These are phyloP conservation scores for Eurypyga helias DNA, from an alignment of 2,113 vertebrate genomes.

Conservation along the genomic window DNA sequence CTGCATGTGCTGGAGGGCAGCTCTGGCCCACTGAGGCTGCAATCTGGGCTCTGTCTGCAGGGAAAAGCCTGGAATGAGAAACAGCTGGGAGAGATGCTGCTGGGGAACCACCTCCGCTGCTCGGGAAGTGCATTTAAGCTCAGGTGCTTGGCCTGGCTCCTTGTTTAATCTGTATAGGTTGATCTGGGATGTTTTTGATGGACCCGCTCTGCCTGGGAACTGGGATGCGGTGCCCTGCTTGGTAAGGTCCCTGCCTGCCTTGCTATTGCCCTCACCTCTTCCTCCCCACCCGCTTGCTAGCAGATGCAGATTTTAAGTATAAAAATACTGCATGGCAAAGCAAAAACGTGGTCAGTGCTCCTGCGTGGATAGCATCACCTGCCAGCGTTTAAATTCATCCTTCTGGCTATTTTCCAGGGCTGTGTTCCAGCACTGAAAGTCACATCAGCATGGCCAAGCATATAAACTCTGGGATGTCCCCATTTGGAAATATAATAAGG, in stretches of 20 bases:
- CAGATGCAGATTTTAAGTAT: not conserved
- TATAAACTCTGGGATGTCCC: not conserved
- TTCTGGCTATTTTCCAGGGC: not conserved
- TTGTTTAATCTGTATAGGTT: not conserved
- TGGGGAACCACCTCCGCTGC: not conserved
- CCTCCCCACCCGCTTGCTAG: not conserved
- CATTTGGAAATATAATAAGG: not conserved
- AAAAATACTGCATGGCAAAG: not conserved
- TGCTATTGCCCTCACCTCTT: not conserved
- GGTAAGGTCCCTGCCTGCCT: not conserved
- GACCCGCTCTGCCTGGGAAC: not conserved
- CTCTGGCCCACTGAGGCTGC: accelerated
- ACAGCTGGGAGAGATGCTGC: not conserved
- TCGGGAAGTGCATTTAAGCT: not conserved
- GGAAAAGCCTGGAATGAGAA: not conserved
- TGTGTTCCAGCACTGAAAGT: not conserved
- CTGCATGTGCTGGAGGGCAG: not conserved
- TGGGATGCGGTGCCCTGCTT: not conserved
- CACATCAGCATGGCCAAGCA: not conserved
- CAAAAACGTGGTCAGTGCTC: not conserved
- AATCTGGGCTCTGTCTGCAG: not conserved
- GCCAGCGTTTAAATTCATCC: not conserved
- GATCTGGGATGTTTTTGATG: not conserved
- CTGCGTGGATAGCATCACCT: not conserved
- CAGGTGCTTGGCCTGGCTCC: not conserved